A percentile compares a stretch with the other conserved stretches of the same genome.
Evolutionary conservation across 2,797 vertebrate genomes (phyloP).

Genomic region (Meda fulgida): DNA sequence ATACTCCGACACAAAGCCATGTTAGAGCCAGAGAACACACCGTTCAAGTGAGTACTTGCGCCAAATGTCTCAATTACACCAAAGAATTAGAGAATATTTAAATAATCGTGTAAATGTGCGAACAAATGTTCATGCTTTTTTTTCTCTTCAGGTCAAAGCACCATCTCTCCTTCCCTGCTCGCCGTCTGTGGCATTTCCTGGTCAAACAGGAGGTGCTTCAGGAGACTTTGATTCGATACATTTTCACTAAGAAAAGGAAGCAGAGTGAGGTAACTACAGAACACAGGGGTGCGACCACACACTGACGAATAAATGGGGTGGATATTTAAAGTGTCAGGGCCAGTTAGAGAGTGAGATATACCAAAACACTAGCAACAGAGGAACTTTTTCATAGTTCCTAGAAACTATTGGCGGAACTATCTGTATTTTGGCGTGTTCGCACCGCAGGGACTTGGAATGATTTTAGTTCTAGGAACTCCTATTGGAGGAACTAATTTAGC

Average conservation of each 20-base stretch:
- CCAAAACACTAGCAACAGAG: neutral
- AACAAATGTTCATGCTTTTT: neutral
- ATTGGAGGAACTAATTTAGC: too few relatives aligned
- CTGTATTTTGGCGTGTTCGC: too few relatives aligned
- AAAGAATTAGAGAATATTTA: neutral
- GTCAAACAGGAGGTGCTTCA: slow-evolving; percentile 97
- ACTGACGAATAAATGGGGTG: neutral
- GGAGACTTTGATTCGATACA: slow-evolving; percentile 94
- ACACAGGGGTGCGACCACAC: neutral
- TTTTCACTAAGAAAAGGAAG: slow-evolving; percentile 98
- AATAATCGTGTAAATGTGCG: neutral
- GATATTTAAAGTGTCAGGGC: neutral
- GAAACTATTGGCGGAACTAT: too few relatives aligned
- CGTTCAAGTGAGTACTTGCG: slow-evolving; percentile 87
- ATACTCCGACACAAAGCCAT: slow-evolving; percentile 94
- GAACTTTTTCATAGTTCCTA: too few relatives aligned
- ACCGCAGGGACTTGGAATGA: too few relatives aligned
- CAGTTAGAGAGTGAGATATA: neutral
- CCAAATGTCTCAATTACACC: neutral
- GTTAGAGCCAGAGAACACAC: slow-evolving; percentile 97
- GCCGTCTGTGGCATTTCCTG: slow-evolving; percentile 95
- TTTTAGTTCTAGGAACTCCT: too few relatives aligned
- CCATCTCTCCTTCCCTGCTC: slow-evolving; percentile 89
- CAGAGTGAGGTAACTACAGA: slow-evolving; percentile 90
- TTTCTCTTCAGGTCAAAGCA: slow-evolving; percentile 85